Evolutionary conservation across 1,140 invertebrate genomes (phyloP), one percentile per base, ranked within the genome.

Genomic region (Zophobas morio): DNA sequence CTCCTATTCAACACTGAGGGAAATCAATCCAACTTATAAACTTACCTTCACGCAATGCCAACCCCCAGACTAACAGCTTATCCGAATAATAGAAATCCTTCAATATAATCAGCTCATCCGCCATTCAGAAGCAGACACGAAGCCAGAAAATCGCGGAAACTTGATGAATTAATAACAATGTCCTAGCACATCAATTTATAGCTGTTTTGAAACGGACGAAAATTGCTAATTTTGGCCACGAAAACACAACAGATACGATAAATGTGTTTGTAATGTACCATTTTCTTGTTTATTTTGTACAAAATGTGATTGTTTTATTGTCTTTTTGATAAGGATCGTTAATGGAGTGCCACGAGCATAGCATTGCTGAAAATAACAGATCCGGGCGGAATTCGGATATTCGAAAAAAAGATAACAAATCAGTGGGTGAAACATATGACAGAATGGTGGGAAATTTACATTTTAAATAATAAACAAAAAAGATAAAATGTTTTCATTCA

Each of bases 11-110:
- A 42, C 37, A n/a, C 33, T 2, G 2, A 2, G 60, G 8, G 39
- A 66, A 66, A 66, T 66, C 60, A 66, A 66, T 66, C 60, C 60
- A 66, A 66, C 60, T 66, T 66, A 66, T 66, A 42, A 66, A 42
- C 39, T 66, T 66, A 66, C 60, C 60, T 66, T 66, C 60, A 66
- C 39, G 60, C 60, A 32, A 42, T 66, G 60, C 60, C 60, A 66
- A 66, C 60, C 60, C 42, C 39, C 60, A 36, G 56, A 60, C 56
- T 66, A 66, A 66, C 60, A 66, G 60, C 60, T 66, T 32, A 66
- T 40, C 39, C 60, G 8, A 42, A 66, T 66, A 66, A 46, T 32
- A 40, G 60, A 40, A 40, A 46, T 66, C 39, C 39, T 42, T 40
- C 60, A 36, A 60, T 66, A 66, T 42, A 42, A 66, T 51, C 3